Evolutionary conservation across 2,113 vertebrate species (phyloP).

Genomic region (Tetrao urogallus): DNA sequence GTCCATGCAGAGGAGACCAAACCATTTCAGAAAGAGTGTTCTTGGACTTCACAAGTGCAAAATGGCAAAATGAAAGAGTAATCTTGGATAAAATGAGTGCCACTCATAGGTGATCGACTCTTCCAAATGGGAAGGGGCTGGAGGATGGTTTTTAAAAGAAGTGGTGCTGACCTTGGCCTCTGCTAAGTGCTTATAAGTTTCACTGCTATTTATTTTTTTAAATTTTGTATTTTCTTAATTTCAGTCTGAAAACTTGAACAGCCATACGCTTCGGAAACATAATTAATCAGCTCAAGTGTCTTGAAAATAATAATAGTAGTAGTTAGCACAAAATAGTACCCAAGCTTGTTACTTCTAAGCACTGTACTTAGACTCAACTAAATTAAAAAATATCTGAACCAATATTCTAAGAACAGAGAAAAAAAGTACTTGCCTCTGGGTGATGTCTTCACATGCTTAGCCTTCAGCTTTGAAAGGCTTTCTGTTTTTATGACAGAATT

Average conservation of each 20-base stretch:
- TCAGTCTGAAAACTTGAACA: neutral
- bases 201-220: neutral
- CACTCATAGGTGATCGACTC: neutral
- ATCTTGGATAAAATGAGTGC: neutral
- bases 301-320: slow-evolving; percentile 23
- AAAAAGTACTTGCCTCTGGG: neutral
- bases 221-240: neutral
- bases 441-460: neutral
- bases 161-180: neutral
- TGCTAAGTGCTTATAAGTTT: neutral
- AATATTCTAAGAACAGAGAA: neutral
- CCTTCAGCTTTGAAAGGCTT: slow-evolving; percentile 28
- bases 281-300: neutral
- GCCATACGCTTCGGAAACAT: neutral
- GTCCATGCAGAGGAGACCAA: neutral
- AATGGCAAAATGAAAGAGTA: neutral
- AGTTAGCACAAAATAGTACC: slow-evolving; percentile 8
- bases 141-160: neutral
- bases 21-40: neutral
- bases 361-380: neutral
- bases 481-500: slow-evolving; percentile 18
- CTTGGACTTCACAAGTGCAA: neutral
- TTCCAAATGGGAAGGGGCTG: neutral
- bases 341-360: slow-evolving; percentile 17
- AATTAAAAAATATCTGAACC: slow-evolving; percentile 44